Conservation (phyloP, 2,113 vertebrate genomes). For the Urocynchramus pylzowi region DNA sequence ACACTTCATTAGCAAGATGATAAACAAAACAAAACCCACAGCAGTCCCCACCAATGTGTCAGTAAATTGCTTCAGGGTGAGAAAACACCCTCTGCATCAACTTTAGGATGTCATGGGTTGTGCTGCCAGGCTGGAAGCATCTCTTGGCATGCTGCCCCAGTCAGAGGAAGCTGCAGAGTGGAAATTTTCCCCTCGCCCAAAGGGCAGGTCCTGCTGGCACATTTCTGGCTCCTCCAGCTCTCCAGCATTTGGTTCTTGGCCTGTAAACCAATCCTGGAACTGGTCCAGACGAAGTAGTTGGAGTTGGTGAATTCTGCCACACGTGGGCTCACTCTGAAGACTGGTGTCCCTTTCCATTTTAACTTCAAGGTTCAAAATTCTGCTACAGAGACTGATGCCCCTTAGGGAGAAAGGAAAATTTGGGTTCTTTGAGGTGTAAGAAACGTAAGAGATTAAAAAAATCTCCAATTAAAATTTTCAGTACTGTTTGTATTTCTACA, state of each 20-base stretch:
- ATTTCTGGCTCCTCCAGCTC: neutral
- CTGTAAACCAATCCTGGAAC: neutral
- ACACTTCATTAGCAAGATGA: conserved; percentile 1
- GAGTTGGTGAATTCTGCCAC: neutral
- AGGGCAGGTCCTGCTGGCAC: neutral
- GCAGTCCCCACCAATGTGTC: neutral
- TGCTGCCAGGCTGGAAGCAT: neutral
- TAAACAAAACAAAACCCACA: conserved; percentile 35
- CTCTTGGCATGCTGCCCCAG: neutral
- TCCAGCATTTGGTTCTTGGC: neutral
- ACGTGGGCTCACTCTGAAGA: neutral
- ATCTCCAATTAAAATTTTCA: neutral
- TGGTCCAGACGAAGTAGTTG: neutral
- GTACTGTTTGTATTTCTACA: neutral
- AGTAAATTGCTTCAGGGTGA: conserved; percentile 12
- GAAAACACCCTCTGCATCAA: neutral
- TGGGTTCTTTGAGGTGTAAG: neutral
- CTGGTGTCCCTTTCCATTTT: neutral
- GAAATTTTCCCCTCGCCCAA: neutral
- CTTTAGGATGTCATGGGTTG: neutral
- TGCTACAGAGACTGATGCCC: neutral
- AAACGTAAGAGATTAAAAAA: neutral
- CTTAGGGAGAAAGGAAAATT: neutral
- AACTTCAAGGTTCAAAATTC: neutral
- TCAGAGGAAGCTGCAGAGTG: neutral